These are phyloP conservation scores for Acromyrmex heyeri DNA, from an alignment of 1,140 invertebrate genomes.

Conservation along the genomic window DNA sequence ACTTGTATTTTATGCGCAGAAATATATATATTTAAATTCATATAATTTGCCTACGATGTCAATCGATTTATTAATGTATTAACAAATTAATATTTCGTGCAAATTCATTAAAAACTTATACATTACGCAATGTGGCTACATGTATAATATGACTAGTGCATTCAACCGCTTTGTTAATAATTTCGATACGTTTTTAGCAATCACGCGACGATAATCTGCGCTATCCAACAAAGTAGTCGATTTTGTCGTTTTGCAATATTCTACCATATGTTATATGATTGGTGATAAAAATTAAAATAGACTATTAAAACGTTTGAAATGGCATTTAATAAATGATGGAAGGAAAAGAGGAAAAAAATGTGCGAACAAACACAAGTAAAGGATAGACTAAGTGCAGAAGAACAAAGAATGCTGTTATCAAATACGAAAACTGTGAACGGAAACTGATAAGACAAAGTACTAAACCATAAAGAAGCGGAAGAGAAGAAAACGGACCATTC, in stretches of 20 bases:
- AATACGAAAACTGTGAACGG: conserved; percentile 11
- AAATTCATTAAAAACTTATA: conserved; percentile 54
- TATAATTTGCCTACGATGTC: conserved; percentile 22
- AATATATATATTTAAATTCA: conserved; percentile 39
- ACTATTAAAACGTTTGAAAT: conserved; percentile 5
- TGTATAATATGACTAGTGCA: conserved; percentile 37
- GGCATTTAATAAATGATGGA: conserved; percentile 39
- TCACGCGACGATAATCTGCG: conserved; percentile 17
- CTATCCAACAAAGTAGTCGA: conserved; percentile 22
- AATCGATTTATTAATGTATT: conserved; percentile 48
- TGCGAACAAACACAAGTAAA: not conserved
- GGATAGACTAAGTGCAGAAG: not conserved
- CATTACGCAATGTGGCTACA: conserved; percentile 3
- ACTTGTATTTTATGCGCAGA: conserved; percentile 29
- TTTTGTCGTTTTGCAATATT: conserved; percentile 21
- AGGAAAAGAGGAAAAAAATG: not conserved
- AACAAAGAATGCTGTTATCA: conserved; percentile 55
- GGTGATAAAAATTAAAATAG: not conserved
- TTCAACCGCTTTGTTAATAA: conserved; percentile 54
- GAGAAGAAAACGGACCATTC: conserved; percentile 44
- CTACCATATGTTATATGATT: not conserved
- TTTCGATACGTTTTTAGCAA: conserved; percentile 37
- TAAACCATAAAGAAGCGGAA: conserved; percentile 26
- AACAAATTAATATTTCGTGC: conserved; percentile 52
- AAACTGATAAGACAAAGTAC: conserved; percentile 73